Evolutionary conservation across 2,113 vertebrate genomes (phyloP).

Genomic region (Dicentrarchus labrax): DNA sequence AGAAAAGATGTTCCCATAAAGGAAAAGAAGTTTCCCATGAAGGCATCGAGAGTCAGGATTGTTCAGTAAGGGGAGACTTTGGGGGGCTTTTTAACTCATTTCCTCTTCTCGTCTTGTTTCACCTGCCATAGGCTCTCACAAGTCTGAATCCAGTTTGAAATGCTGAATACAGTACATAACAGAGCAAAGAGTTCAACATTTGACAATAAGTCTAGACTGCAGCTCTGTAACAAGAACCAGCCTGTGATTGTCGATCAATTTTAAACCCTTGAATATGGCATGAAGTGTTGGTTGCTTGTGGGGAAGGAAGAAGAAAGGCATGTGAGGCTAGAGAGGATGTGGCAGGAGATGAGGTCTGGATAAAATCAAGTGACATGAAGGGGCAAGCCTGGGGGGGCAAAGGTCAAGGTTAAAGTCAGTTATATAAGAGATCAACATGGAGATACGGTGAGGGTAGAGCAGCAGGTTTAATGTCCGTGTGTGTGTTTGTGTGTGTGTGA

Average conservation of each 20-base stretch:
- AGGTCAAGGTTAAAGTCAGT: slow-evolving; percentile 17
- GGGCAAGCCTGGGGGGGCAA: not conserved
- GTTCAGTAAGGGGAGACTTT: slow-evolving; percentile 2
- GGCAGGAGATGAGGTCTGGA: slow-evolving; percentile 31
- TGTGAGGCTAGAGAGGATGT: not conserved
- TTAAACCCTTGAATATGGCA: slow-evolving; percentile 12
- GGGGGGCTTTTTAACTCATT: not conserved
- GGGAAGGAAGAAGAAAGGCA: not conserved
- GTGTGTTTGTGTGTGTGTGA: slow-evolving; percentile 45
- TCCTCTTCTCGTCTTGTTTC: slow-evolving; percentile 16
- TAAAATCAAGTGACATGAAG: not conserved
- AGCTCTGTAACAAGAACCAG: slow-evolving; percentile 42
- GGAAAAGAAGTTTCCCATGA: slow-evolving; percentile 11
- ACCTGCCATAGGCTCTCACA: slow-evolving; percentile 28
- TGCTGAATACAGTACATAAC: slow-evolving; percentile 13
- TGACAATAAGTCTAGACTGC: slow-evolving; percentile 26
- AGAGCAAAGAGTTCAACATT: slow-evolving; percentile 8
- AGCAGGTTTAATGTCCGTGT: slow-evolving; percentile 37
- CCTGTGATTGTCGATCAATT: slow-evolving; percentile 11
- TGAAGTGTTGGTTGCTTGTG: not conserved
- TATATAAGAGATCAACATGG: slow-evolving; percentile 26
- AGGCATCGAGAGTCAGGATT: not conserved
- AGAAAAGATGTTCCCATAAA: slow-evolving; percentile 15
- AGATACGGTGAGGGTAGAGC: not conserved
- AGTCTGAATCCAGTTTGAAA: slow-evolving; percentile 40